Base-by-base conservation (phyloP, 1,140 invertebrate species). In the Neodiprion fabricii region DNA sequence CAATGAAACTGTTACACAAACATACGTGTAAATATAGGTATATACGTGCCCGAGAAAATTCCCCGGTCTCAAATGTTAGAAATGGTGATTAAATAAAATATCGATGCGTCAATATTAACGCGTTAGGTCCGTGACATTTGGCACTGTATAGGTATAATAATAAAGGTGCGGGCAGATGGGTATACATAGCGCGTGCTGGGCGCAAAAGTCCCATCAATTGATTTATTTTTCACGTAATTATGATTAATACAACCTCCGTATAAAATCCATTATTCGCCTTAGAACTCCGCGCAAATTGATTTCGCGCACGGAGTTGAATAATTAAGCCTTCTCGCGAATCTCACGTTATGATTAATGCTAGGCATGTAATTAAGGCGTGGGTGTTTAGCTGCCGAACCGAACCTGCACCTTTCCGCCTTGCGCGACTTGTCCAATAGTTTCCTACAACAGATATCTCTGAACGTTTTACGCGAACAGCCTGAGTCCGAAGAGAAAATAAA, bases 271-370 rank as follows among this genome's bases (percentile, higher is more conserved):
- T 61, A 9, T 61, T 61, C 53, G 53, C 11, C n/a, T 61, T 61
- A 61, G 11, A 61, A 5, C 4, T 14, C 53, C n/a, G 9, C 11
- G 53, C 53, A 17, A 61, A 61, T 61, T 61, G 53, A 61, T 61
- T 61, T 61, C 53, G 53, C 53, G 53, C 53, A 61, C 53, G 53
- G 53, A 61, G 53, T 61, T 61, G 53, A 61, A 61, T 61, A 61
- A 61, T 61, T 61, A 61, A 61, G 53, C 53, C 53, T 61, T 61
- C 53, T 61, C n/a, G 53, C 53, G 53, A 61, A 61, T 61, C 53
- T 61, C 53, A 17, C 53, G 5, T 61, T 61, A 61, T 61, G 53
- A 61, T 61, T 61, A 61, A 61, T 61, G 53, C 53, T 61, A 12
- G 53, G 11, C 53, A 17, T 12, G 53, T 17, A 61, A 61, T 61